Base-by-base conservation (phyloP, 1,140 invertebrate species). In the Sycobia sp. region DNA sequence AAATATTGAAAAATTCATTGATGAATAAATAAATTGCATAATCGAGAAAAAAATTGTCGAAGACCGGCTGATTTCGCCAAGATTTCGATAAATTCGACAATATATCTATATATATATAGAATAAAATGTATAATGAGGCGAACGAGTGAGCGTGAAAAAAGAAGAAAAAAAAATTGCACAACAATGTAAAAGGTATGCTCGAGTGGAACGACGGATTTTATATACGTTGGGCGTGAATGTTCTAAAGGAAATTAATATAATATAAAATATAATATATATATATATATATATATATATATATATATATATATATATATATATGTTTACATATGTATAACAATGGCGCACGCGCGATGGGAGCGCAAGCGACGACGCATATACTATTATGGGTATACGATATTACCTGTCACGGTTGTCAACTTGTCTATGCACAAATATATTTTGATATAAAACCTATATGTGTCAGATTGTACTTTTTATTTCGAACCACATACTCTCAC, bases 401-500 rank as follows among this genome's bases (percentile, higher is more conserved):
- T 80, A 79, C 77, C 76, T 76, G 71, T 74, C 72, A 81, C 71
- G 70, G 74, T 79, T 80, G 78, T 80, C 80, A 80, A 76, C 69
- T 79, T 81, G 75, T 80, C 77, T 78, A 80, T 79, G 78, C 79
- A 81, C 78, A 81, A 81, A 82, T 82, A 82, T 82, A 82, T 82
- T 81, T 82, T 82, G 80, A 81, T 82, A 82, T 79, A 80, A 81
- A 82, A 82, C 68, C 67, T 72, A 70, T 27, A 61, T 29, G 29
- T n/a, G n/a, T n/a, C n/a, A n/a, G n/a, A n/a, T n/a, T n/a, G n/a
- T n/a, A n/a, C n/a, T n/a, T n/a, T n/a, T n/a, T n/a, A n/a, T n/a
- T n/a, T n/a, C n/a, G n/a, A n/a, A n/a, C n/a, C n/a, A n/a, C n/a
- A n/a, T n/a, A n/a, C n/a, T n/a, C n/a, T n/a, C n/a, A n/a, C n/a